Percentiles rank a stretch among this genome's conserved stretches.
These are phyloP conservation scores for Nasonovia ribisnigri DNA, from an alignment of 2,888 invertebrate genomes.

Conservation along the genomic window DNA sequence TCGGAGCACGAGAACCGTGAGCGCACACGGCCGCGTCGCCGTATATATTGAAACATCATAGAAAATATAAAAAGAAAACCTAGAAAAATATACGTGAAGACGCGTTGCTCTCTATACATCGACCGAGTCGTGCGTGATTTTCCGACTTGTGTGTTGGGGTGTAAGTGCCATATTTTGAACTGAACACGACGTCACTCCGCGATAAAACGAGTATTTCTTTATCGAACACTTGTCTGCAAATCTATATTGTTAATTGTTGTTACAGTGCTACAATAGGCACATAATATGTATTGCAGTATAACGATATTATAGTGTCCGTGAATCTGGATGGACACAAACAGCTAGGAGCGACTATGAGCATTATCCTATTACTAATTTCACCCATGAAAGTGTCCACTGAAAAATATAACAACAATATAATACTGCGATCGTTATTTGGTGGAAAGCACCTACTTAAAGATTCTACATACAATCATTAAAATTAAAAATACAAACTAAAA, in stretches of 20 bases:
- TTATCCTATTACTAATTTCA: background rate
- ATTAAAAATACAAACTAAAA: background rate
- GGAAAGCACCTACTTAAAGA: no score
- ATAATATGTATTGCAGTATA: background rate
- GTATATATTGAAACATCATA: background rate
- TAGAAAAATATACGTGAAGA: background rate
- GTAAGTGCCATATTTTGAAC: background rate
- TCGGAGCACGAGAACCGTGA: constrained; percentile 53
- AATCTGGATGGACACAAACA: background rate
- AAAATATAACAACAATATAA: no score
- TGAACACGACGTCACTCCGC: background rate
- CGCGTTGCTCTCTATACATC: background rate
- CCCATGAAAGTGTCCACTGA: no score
- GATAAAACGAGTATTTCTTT: background rate
- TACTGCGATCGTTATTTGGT: background rate
- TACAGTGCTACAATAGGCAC: background rate
- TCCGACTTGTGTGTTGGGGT: background rate
- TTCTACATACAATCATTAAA: background rate
- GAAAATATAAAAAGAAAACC: background rate
- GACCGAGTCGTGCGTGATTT: background rate
- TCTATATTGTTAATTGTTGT: background rate
- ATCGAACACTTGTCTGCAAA: background rate
- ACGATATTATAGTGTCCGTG: background rate
- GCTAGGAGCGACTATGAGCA: background rate
- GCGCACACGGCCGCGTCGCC: background rate